A percentile compares a stretch with the other conserved stretches of the same genome.
phyloP scores from a whole-genome alignment of 2,113 vertebrate genomes.

The Poecilia latipinna region DNA sequence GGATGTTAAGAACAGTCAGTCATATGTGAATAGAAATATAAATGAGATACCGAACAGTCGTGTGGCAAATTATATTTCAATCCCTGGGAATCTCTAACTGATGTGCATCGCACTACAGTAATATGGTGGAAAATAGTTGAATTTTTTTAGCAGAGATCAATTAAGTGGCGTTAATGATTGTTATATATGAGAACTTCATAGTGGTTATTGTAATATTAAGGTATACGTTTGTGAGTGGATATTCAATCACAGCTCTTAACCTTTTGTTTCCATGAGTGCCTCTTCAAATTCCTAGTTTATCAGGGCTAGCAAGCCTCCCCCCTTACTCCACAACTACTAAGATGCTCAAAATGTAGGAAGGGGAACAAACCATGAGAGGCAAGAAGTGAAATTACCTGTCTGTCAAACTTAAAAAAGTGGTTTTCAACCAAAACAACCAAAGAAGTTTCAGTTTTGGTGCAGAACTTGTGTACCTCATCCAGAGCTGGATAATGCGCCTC shows the following conservation, averaged over 20 bases:
- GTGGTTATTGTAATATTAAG: background rate
- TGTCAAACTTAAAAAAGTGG: background rate
- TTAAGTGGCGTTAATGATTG: background rate
- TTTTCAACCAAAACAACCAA: constrained; percentile 20
- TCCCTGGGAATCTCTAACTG: no score
- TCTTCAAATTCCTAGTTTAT: background rate
- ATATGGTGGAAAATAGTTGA: background rate
- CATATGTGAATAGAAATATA: no score
- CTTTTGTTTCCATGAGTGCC: background rate
- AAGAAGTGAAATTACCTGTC: no score
- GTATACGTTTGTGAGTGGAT: no score
- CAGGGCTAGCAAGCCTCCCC: background rate
- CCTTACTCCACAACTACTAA: no score
- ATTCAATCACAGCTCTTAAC: background rate
- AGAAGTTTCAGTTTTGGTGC: constrained; percentile 15
- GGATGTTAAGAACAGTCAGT: no score
- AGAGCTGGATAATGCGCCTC: background rate
- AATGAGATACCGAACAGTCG: no score
- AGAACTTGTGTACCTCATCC: constrained; percentile 10
- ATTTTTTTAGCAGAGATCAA: background rate
- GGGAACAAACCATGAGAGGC: no score
- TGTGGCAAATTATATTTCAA: no score
- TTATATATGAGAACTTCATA: background rate
- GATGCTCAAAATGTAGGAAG: no score
- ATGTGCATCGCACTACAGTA: background rate